A percentile compares a stretch with the other conserved stretches of the same genome.
Conservation (phyloP, 2,113 vertebrate genomes). For the Gallinago paraguaiae region DNA sequence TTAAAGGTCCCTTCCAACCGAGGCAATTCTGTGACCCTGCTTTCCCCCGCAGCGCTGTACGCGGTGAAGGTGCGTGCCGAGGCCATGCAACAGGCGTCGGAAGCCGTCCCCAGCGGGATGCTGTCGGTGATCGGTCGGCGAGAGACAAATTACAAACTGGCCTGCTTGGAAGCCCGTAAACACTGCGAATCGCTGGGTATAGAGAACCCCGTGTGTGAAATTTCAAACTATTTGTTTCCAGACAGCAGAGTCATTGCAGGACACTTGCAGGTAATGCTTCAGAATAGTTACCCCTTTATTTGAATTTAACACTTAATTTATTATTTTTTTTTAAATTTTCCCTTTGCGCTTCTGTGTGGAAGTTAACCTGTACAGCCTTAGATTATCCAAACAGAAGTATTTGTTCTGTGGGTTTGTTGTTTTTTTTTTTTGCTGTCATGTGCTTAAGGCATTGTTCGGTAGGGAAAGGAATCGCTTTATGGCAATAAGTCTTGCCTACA, state of each 20-base stretch:
- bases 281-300: not conserved
- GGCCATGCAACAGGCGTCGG: constrained; percentile 91
- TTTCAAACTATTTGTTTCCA: constrained; percentile 93
- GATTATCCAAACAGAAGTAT: not conserved
- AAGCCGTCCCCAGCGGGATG: constrained; percentile 88
- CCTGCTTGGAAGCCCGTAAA: constrained; percentile 85
- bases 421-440: not conserved
- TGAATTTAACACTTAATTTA: not conserved
- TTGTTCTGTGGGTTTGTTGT: not conserved
- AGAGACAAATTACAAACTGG: constrained; percentile 79
- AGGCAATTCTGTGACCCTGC: not conserved
- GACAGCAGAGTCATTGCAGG: constrained; percentile 93
- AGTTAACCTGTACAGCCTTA: rapidly evolving
- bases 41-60: constrained; percentile 79
- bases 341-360: not conserved
- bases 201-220: constrained; percentile 83
- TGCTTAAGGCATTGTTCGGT: not conserved
- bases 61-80: constrained; percentile 91
- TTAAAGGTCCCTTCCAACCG: too few species aligned
- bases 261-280: constrained; percentile 82
- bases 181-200: constrained; percentile 85
- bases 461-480: not conserved
- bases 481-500: rapidly evolving
- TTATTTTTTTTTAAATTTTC: not conserved
- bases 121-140: constrained; percentile 83